phyloP scores from a whole-genome alignment of 2,888 invertebrate species.

The Athetis lepigone region DNA sequence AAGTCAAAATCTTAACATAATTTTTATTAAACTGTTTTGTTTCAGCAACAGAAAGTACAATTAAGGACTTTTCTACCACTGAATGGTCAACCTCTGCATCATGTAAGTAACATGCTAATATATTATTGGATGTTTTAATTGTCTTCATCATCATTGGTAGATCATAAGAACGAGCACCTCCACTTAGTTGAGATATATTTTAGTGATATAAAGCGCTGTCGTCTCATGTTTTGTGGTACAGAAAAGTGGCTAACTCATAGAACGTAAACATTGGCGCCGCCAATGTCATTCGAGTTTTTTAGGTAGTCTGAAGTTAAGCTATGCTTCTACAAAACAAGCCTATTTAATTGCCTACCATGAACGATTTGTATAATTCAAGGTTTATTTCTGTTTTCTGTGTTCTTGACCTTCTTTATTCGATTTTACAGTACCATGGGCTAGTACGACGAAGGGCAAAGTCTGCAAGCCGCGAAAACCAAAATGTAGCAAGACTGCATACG shows the following conservation, averaged over 20 bases:
- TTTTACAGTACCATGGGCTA: conserved; percentile 86
- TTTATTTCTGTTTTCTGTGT: background rate
- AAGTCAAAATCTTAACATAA: background rate
- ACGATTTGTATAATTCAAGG: no score
- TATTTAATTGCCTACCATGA: no score
- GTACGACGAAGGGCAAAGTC: conserved; percentile 78
- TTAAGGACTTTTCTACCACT: conserved; percentile 40
- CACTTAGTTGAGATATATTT: no score
- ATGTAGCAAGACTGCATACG: conserved; percentile 93
- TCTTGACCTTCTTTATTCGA: background rate
- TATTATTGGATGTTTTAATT: background rate
- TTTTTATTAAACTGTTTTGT: background rate
- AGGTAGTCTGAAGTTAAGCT: no score
- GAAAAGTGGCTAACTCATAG: no score
- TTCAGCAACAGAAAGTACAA: conserved; percentile 37
- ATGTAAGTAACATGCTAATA: conserved; percentile 32
- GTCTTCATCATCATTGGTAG: background rate
- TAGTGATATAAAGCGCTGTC: no score
- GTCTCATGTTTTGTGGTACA: no score
- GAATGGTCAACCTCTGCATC: conserved; percentile 44
- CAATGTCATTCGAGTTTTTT: no score
- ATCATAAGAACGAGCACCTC: no score
- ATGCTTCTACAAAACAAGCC: no score
- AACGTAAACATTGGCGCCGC: no score
- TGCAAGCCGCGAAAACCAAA: conserved; percentile 85